Percentiles rank a stretch among this genome's conserved stretches.
Evolutionary conservation across 2,888 invertebrate genomes (phyloP).

Genomic region (Caenorhabditis parvicauda): DNA sequence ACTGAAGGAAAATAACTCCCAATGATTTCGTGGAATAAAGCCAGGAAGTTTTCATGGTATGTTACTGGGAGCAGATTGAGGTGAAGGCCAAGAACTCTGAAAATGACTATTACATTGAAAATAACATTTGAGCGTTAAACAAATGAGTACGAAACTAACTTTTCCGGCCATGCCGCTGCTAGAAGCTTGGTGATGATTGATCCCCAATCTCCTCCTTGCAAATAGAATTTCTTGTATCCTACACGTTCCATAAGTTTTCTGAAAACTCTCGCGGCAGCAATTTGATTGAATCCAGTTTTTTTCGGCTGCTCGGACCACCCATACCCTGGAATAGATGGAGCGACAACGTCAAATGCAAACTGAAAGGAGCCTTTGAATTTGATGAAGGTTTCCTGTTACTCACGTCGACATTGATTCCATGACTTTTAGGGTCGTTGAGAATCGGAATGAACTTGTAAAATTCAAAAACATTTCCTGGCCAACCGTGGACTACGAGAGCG

Average conservation of each 20-base stretch:
- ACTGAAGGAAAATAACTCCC: conserved; percentile 27
- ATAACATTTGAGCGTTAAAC: too few species aligned
- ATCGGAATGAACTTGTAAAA: conserved; percentile 71
- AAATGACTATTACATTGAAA: too few species aligned
- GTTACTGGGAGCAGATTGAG: too few species aligned
- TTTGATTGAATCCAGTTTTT: conserved; percentile 67
- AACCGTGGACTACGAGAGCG: conserved; percentile 77
- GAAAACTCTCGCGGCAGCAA: conserved; percentile 65
- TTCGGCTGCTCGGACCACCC: conserved; percentile 69
- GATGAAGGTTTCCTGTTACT: too few species aligned
- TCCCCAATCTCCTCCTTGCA: conserved; percentile 80
- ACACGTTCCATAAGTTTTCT: conserved; percentile 75
- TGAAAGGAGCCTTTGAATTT: too few species aligned
- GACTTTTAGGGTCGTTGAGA: conserved; percentile 67
- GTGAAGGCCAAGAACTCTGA: conserved; percentile 70
- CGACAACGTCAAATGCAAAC: conserved; percentile 64
- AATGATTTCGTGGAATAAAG: conserved; percentile 12
- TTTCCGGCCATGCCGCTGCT: conserved; percentile 71
- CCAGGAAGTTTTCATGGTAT: too few species aligned
- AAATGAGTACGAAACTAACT: too few species aligned
- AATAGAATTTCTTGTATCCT: conserved; percentile 72
- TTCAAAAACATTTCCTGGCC: conserved; percentile 81
- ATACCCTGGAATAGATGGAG: conserved; percentile 68
- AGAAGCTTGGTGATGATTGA: conserved; percentile 70
- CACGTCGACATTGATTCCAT: conserved; percentile 19